phyloP scores from a whole-genome alignment of 2,797 vertebrate genomes.

The Gambelia wislizenii region DNA sequence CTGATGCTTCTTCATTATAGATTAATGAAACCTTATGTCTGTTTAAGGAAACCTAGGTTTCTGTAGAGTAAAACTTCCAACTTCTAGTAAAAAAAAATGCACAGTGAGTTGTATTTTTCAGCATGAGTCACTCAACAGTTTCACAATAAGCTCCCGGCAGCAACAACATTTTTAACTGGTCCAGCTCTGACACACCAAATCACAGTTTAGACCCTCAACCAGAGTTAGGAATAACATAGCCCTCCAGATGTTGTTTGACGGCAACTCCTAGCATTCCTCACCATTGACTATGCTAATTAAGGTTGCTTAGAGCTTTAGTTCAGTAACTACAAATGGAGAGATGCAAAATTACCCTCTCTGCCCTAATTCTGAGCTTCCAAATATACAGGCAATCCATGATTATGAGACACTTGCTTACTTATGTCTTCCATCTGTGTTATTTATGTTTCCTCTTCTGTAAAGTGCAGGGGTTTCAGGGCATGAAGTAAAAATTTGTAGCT shows the following conservation, averaged over 20 bases:
- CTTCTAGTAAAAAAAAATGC: background rate
- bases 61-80: background rate
- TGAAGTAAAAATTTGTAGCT: background rate
- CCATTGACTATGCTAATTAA: no score
- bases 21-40: background rate
- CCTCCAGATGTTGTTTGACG: no score
- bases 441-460: background rate
- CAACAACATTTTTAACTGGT: background rate
- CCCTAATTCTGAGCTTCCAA: background rate
- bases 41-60: background rate
- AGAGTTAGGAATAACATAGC: no score
- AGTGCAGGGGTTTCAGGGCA: background rate
- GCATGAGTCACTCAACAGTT: no score
- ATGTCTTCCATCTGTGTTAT: background rate
- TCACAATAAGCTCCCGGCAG: no score
- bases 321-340: no score
- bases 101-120: no score
- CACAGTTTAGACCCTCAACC: background rate
- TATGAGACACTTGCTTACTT: background rate
- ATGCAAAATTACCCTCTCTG: no score
- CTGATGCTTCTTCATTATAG: background rate
- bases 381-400: background rate
- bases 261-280: no score
- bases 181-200: background rate
- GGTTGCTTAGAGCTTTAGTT: no score